These are phyloP conservation scores for Macropis europaea DNA, from an alignment of 2,888 invertebrate species.

Conservation along the genomic window DNA sequence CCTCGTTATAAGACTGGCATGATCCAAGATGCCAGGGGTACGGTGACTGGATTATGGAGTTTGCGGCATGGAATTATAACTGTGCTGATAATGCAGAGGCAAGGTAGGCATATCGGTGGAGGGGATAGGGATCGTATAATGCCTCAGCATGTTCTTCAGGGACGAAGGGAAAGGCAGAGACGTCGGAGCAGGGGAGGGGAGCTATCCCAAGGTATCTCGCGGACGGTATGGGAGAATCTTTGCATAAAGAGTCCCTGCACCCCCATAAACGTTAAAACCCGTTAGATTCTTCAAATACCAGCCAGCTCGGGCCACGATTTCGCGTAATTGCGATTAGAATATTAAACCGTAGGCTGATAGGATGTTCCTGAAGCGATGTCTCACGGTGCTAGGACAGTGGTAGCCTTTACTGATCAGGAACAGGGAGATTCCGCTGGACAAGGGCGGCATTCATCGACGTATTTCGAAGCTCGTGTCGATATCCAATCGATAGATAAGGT, in stretches of 20 bases:
- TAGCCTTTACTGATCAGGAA: constrained; percentile 18
- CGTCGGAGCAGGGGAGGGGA: constrained; percentile 37
- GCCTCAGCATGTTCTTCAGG: too few species aligned
- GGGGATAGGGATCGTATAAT: constrained; percentile 60
- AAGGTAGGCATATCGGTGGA: constrained; percentile 8
- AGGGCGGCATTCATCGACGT: constrained; percentile 60
- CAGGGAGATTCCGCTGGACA: constrained; percentile 38
- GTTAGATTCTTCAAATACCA: constrained; percentile 73
- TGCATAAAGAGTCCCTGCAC: too few species aligned
- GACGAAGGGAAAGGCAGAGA: neutral
- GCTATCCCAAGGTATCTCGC: constrained; percentile 65
- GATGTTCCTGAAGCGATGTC: constrained; percentile 23
- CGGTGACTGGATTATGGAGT: constrained; percentile 76
- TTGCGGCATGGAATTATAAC: constrained; percentile 74
- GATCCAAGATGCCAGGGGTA: constrained; percentile 59
- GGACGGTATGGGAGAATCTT: constrained; percentile 37
- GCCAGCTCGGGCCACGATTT: constrained; percentile 63
- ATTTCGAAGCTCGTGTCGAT: constrained; percentile 60
- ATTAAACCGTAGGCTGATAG: constrained; percentile 58
- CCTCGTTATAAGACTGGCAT: constrained; percentile 68
- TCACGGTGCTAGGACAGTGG: constrained; percentile 17
- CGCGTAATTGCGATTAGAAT: constrained; percentile 71
- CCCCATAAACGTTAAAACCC: constrained; percentile 62
- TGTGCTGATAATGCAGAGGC: constrained; percentile 46
- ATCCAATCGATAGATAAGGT: constrained; percentile 76